phyloP scores from a whole-genome alignment of 2,888 invertebrate species.

The Idaea aversata region DNA sequence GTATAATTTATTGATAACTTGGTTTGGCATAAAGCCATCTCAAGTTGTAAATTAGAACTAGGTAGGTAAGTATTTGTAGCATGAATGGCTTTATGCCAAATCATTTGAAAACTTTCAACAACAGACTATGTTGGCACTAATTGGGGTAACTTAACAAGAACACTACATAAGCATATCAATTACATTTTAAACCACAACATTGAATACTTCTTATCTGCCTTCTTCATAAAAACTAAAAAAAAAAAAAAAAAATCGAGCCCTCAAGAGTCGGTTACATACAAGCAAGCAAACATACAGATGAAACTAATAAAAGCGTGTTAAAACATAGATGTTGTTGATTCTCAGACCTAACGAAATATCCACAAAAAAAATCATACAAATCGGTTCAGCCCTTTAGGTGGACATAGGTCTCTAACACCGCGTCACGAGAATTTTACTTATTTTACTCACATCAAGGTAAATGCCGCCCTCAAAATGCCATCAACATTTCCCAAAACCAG shows the following conservation, averaged over 20 bases:
- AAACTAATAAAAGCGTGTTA: too few relatives aligned
- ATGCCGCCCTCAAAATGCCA: not conserved
- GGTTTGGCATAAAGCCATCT: conserved; percentile 31
- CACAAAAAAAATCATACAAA: too few relatives aligned
- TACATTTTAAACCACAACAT: not conserved
- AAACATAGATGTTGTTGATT: too few relatives aligned
- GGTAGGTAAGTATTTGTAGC: conserved; percentile 8
- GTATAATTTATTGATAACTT: conserved; percentile 1
- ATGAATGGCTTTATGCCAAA: conserved; percentile 41
- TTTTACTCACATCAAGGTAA: not conserved
- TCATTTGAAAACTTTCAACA: conserved; percentile 26
- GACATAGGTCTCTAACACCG: too few relatives aligned
- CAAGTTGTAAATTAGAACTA: conserved; percentile 32
- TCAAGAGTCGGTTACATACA: too few relatives aligned
- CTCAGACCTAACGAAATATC: too few relatives aligned
- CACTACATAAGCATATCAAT: not conserved
- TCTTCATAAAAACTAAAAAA: too few relatives aligned
- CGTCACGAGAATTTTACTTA: too few relatives aligned
- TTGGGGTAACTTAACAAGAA: not conserved
- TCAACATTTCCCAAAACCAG: not conserved
- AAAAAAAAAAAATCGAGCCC: too few relatives aligned
- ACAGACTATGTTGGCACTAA: not conserved
- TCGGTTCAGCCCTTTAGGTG: too few relatives aligned
- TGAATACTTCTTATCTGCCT: too few relatives aligned
- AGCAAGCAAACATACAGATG: too few relatives aligned